Conservation (phyloP, 2,113 vertebrate genomes). For the Syngnathoides biaculeatus region DNA sequence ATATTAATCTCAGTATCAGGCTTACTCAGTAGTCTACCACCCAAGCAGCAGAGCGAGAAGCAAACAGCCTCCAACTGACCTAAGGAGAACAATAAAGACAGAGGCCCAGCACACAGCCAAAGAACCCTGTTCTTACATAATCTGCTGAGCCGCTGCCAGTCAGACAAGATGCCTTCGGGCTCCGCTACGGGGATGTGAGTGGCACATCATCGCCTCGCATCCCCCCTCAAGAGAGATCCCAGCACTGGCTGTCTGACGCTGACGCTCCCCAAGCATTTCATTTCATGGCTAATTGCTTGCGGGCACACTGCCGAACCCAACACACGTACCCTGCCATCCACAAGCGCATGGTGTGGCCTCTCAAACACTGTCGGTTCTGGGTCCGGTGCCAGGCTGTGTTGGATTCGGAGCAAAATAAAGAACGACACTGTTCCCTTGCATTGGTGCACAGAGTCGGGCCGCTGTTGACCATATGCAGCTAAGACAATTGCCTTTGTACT, state of each 20-base stretch:
- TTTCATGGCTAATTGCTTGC: conserved; percentile 68
- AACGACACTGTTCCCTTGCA: conserved; percentile 66
- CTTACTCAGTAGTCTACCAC: conserved; percentile 18
- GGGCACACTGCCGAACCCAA: conserved; percentile 40
- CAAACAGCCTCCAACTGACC: conserved; percentile 35
- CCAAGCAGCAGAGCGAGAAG: conserved; percentile 25
- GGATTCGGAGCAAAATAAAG: conserved; percentile 68
- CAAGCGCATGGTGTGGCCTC: conserved; percentile 24
- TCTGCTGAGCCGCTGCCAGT: conserved; percentile 45
- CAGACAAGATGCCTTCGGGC: conserved; percentile 36
- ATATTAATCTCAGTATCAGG: background rate
- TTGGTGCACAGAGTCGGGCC: conserved; percentile 59
- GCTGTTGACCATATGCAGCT: conserved; percentile 68
- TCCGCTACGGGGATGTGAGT: conserved; percentile 33
- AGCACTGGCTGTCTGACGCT: conserved; percentile 18
- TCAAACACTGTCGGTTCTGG: conserved; percentile 48
- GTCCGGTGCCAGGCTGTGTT: conserved; percentile 79
- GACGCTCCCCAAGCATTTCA: conserved; percentile 45
- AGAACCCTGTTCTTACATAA: conserved; percentile 47
- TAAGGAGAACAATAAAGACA: conserved; percentile 30
- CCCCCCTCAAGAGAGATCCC: conserved; percentile 12
- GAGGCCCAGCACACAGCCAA: conserved; percentile 34
- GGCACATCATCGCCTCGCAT: conserved; percentile 31
- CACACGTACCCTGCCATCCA: conserved; percentile 17
- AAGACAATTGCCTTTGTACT: conserved; percentile 70